Base-by-base conservation (phyloP, 2,797 vertebrate species). In the Sus cebifrons region DNA sequence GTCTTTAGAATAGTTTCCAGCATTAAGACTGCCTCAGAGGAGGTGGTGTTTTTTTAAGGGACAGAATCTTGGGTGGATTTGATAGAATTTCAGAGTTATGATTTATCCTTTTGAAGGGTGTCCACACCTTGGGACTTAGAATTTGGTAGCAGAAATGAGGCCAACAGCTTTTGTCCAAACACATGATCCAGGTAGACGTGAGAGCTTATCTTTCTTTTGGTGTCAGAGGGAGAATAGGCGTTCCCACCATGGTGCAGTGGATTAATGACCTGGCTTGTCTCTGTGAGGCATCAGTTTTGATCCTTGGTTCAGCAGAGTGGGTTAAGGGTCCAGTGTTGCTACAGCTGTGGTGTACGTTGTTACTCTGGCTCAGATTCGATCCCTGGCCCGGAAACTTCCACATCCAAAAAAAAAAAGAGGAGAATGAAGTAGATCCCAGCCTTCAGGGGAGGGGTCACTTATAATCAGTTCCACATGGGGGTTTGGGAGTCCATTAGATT, bases 161-260 rank as follows among this genome's bases (percentile, higher is more conserved):
- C 16, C 91, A 85, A 32, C 20, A 95, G 44, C 6, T 92, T 74
- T 91, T 68, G 52, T 78, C 40, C 64, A 90, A 73, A 74, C 27
- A 78, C 14, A 23, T 65, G 23, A 23, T 74, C 25, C 64, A 18
- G 78, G 64, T 44, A 97, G 29, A 89, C 16, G 16, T 88, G 27
- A 91, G 54, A 67, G 64, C 95, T 93, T 11, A 90, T 68, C 17
- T 85, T 94, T 84, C 71, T 58, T 86, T 94, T 54, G 67, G 36
- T 89, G 20, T 65, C 60, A 78, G 60, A 68, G 78, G 85, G 32
- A 79, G 62, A 92, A 71, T 84, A 32, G 44, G 44, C 5, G 44
- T 49, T 49, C 44, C 5, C 44, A 49, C 44, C 44, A 49, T 49
- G 44, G 44, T 49, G 44, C 44, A 49, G 44, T 49, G 44, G 44